These are phyloP conservation scores for Lasioglossum albipes DNA, from an alignment of 1,140 invertebrate genomes.

Conservation along the genomic window DNA sequence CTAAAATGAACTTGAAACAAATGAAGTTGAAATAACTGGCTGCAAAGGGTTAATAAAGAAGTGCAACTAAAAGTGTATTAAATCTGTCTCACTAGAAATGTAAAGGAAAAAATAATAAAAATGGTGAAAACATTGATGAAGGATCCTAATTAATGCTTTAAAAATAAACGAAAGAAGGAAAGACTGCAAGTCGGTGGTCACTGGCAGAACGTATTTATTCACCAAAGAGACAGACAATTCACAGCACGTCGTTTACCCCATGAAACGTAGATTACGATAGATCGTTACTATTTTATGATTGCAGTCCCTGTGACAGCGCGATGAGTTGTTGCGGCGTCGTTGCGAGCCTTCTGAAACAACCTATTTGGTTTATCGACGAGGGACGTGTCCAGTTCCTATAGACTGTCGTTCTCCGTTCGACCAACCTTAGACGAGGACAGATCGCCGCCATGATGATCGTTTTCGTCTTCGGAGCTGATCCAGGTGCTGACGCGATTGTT, in stretches of 20 bases:
- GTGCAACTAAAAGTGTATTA: too few relatives aligned
- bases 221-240: neutral
- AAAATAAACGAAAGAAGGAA: too few relatives aligned
- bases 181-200: too few relatives aligned
- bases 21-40: too few relatives aligned
- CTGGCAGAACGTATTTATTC: neutral
- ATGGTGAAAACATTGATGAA: too few relatives aligned
- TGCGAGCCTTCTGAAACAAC: conserved; percentile 30
- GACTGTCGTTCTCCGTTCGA: neutral
- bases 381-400: neutral
- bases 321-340: neutral
- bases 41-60: too few relatives aligned
- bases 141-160: too few relatives aligned
- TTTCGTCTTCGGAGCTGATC: neutral
- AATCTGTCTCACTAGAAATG: too few relatives aligned
- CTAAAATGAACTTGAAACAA: too few relatives aligned
- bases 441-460: neutral
- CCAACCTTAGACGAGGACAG: conserved; percentile 24
- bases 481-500: neutral
- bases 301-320: conserved; percentile 24
- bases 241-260: neutral
- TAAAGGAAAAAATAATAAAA: too few relatives aligned
- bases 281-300: conserved; percentile 28
- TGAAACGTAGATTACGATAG: conserved; percentile 34
- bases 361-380: conserved; percentile 42